These are phyloP conservation scores for Fregata magnificens DNA, from an alignment of 2,113 vertebrate genomes.

Conservation along the genomic window DNA sequence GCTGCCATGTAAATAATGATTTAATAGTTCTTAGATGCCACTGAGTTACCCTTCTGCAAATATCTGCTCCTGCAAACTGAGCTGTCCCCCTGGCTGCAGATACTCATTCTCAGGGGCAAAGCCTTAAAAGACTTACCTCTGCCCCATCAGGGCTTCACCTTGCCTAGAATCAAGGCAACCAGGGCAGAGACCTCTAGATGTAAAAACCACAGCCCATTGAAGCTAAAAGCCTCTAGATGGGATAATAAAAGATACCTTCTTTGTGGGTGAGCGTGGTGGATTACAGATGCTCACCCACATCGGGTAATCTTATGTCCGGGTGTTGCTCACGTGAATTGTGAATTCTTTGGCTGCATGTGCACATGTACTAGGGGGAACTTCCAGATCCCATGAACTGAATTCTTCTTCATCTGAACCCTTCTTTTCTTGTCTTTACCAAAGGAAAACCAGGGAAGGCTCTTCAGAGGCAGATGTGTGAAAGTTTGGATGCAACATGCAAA, in stretches of 20 bases:
- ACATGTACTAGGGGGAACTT: neutral
- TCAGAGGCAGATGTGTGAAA: neutral
- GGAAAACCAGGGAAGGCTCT: accelerated
- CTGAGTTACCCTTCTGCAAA: neutral
- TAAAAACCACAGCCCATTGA: neutral
- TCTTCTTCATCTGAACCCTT: neutral
- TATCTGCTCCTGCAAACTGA: neutral
- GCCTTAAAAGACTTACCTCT: neutral
- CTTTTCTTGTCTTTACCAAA: neutral
- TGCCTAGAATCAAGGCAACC: neutral
- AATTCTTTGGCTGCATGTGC: neutral
- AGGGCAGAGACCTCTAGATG: neutral
- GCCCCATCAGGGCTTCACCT: neutral
- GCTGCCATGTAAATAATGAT: neutral
- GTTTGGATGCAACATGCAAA: neutral
- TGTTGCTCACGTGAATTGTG: neutral
- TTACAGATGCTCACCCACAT: neutral
- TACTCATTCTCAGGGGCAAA: neutral
- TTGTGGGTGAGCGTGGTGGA: neutral
- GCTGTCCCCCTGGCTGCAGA: neutral
- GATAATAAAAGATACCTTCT: neutral
- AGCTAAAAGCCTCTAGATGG: neutral
- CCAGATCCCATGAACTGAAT: neutral
- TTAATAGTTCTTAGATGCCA: neutral
- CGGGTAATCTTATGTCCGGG: neutral